These are phyloP conservation scores for Cassiopea xamachana DNA, from an alignment of 30 jellyfish, hydroid and myxozoan species.

Conservation along the genomic window DNA sequence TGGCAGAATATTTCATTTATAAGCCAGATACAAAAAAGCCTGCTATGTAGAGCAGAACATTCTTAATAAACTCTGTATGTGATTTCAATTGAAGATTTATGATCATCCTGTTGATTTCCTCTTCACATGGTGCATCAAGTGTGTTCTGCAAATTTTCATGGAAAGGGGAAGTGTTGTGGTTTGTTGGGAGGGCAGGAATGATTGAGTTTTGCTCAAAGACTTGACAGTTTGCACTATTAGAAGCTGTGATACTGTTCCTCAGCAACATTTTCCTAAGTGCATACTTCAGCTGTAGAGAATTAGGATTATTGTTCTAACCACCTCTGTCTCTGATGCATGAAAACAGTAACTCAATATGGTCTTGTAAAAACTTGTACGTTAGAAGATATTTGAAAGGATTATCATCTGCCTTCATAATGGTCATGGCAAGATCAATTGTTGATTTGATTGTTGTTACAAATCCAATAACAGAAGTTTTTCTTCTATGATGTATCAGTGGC, in stretches of 20 bases:
- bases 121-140: neutral
- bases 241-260: constrained; percentile 40
- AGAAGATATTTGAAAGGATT: constrained; percentile 49
- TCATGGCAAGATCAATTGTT: constrained; percentile 23
- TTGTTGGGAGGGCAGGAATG: constrained; percentile 13
- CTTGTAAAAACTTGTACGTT: constrained; percentile 45
- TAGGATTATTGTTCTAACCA: constrained; percentile 32
- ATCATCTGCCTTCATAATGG: constrained; percentile 3
- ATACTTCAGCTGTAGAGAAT: constrained; percentile 37
- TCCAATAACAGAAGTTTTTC: constrained; percentile 37
- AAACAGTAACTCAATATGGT: constrained; percentile 40
- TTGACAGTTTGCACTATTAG: constrained; percentile 53
- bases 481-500: constrained; percentile 24
- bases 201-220: constrained; percentile 33
- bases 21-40: constrained; percentile 44
- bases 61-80: constrained; percentile 21
- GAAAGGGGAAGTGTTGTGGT: neutral
- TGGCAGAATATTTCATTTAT: constrained; percentile 33
- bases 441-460: constrained; percentile 59
- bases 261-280: constrained; percentile 39
- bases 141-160: neutral
- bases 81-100: neutral
- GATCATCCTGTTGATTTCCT: neutral
- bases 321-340: constrained; percentile 54
- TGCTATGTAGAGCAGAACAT: constrained; percentile 35